Base-by-base conservation (phyloP, 2,113 vertebrate genomes). In the Carlito syrichta region DNA sequence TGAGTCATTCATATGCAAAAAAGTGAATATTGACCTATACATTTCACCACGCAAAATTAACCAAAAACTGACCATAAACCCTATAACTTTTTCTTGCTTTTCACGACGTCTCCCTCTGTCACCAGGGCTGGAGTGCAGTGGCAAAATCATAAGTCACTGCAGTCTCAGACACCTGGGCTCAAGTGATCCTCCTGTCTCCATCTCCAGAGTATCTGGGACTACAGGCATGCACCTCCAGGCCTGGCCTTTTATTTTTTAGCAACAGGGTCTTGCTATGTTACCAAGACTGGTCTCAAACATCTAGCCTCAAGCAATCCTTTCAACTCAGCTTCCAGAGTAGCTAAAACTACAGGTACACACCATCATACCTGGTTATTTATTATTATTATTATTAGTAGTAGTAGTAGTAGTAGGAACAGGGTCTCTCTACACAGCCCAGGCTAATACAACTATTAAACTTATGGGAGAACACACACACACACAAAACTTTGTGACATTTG, bases 1-100 rank as follows among this genome's bases (percentile, higher is more conserved):
- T 0, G 17, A 7, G 27, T 22, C n/a, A 50, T 7, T 48, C 4
- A 2, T 0, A 27, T 5, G 12, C 38, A 43, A 68, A 74, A 69
- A 43, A 35, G 17, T 40, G 22, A 60, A 62, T 32, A 7, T 14
- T 38, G 8, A 71, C 11, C 35, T 13, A 56, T 8, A n/a, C 5
- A 5, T 22, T 25, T 10, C 17, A 35, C 38, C 10, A 83, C 0
- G 35, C 12, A 62, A 48, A 43, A 84, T 23, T 68, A 74, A 58
- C 20, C 76, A 89, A 10, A 40, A 68, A 11, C 11, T 22, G 52
- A 13, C 30, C 40, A n/a, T 0, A 38, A 48, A 45, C 14, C 0
- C n/a, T n/a, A n/a, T n/a, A n/a, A n/a, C n/a, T n/a, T n/a, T n/a
- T n/a, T n/a, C n/a, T n/a, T n/a, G n/a, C n/a, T n/a, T n/a, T n/a